phyloP scores from a whole-genome alignment of 2,888 invertebrate genomes.

The Limnephilus lunatus region DNA sequence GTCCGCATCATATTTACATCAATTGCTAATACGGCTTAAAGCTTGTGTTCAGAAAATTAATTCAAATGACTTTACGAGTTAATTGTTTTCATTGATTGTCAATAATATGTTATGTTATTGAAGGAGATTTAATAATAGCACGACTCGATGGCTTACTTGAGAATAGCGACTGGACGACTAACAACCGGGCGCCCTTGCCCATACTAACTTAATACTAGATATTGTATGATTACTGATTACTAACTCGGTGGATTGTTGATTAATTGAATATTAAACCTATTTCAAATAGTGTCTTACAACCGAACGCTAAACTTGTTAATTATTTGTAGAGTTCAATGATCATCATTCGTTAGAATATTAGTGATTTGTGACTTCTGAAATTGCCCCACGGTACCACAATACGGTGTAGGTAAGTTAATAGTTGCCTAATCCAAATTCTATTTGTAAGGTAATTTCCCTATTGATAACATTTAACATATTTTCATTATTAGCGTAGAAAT shows the following conservation, averaged over 20 bases:
- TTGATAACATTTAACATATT: slow-evolving; percentile 18
- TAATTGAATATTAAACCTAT: neutral
- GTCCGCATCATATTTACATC: no score
- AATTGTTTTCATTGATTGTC: neutral
- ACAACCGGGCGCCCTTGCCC: neutral
- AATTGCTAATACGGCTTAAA: neutral
- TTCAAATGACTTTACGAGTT: neutral
- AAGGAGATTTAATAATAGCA: neutral
- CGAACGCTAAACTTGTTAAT: neutral
- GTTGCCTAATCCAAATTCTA: slow-evolving; percentile 34
- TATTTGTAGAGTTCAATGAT: slow-evolving; percentile 15
- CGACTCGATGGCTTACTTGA: neutral
- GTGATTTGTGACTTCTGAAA: slow-evolving; percentile 17
- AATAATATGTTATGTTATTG: neutral
- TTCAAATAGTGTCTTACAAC: neutral
- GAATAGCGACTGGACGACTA: neutral
- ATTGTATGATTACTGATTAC: no score
- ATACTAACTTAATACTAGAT: neutral
- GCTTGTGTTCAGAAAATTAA: neutral
- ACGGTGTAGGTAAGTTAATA: slow-evolving; percentile 12
- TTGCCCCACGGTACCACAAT: slow-evolving; percentile 24
- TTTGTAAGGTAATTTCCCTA: neutral
- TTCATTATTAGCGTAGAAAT: slow-evolving; percentile 32
- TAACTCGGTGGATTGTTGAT: neutral
- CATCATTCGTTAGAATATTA: neutral